phyloP scores from a whole-genome alignment of 2,888 invertebrate species.

The Tipula confusa region DNA sequence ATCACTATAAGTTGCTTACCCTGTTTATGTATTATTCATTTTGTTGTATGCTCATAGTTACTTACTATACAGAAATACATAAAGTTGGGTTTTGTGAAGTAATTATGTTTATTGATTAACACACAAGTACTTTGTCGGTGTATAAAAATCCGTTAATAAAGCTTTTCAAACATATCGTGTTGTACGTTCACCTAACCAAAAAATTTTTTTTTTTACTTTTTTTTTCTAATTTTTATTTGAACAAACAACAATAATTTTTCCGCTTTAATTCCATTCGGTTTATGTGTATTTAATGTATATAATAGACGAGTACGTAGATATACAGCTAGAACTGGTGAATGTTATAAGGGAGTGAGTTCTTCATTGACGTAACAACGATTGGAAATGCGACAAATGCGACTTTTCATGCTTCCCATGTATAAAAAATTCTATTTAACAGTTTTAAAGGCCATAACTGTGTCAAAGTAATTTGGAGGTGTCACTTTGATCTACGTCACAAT shows the following conservation, averaged over 20 bases:
- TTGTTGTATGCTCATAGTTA: background rate
- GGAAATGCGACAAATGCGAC: background rate
- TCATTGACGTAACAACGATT: background rate
- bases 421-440: too few relatives aligned
- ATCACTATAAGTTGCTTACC: too few relatives aligned
- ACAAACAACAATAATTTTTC: constrained; percentile 12
- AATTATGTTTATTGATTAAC: constrained; percentile 25
- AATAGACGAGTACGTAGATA: background rate
- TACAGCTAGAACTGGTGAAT: background rate
- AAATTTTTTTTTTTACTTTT: background rate
- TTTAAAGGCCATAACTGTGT: too few relatives aligned
- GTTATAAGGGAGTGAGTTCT: background rate
- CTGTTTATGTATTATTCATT: background rate
- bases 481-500: too few relatives aligned
- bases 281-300: background rate
- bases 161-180: constrained; percentile 25
- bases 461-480: too few relatives aligned
- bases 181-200: constrained; percentile 25
- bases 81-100: background rate
- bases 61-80: background rate
- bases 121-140: constrained; percentile 20
- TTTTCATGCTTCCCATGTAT: too few relatives aligned
- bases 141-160: constrained; percentile 25
- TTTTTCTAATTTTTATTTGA: background rate
- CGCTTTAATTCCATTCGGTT: constrained; percentile 3